A percentile compares a stretch with the other conserved stretches of the same genome.
Conservation (phyloP, 2,888 invertebrate species). For the Conomelus anceps region DNA sequence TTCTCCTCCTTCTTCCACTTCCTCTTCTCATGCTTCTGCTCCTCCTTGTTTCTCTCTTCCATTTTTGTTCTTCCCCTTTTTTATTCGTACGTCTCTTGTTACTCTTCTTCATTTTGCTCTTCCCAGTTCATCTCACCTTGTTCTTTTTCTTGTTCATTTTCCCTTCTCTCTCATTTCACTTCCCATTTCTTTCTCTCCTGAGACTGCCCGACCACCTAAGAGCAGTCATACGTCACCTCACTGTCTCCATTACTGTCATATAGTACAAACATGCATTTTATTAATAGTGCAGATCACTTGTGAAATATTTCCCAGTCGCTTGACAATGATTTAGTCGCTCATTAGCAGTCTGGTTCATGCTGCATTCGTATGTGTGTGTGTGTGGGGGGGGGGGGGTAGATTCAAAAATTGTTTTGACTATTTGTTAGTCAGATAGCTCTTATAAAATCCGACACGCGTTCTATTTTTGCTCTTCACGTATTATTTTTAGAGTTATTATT, state of each 20-base stretch:
- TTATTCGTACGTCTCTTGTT: not conserved
- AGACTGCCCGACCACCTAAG: not conserved
- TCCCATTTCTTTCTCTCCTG: not conserved
- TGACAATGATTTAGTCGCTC: not conserved
- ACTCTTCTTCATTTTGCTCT: too few relatives aligned
- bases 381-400: too few relatives aligned
- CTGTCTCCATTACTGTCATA: not conserved
- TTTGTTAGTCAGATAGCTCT: not conserved
- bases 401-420: not conserved
- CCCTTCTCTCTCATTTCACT: too few relatives aligned
- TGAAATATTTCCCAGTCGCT: not conserved
- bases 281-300: not conserved
- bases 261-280: not conserved
- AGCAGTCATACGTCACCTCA: not conserved
- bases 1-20: not conserved
- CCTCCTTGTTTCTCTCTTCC: not conserved
- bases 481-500: not conserved
- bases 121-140: not conserved
- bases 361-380: too few relatives aligned
- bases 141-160: not conserved
- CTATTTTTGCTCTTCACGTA: not conserved
- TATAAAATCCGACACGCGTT: not conserved
- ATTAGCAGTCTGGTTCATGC: not conserved
- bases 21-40: not conserved
- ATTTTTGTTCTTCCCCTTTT: too few relatives aligned